Evolutionary conservation across 2,113 vertebrate genomes (phyloP).

Genomic region (Microtus montanus): DNA sequence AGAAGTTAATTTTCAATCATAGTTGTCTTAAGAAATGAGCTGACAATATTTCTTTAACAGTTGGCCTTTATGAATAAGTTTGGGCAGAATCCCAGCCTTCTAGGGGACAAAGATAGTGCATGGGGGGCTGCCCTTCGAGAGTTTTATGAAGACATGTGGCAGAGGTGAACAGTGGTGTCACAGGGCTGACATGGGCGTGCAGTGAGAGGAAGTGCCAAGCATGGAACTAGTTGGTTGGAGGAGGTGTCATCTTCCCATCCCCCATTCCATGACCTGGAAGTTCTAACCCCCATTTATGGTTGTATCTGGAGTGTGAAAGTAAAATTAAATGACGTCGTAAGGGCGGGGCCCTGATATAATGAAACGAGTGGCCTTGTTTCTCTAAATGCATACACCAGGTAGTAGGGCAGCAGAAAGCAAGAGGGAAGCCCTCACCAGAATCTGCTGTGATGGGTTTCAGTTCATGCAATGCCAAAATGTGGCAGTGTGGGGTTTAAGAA

Average conservation of each 20-base stretch:
- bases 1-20: background rate
- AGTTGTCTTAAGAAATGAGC: background rate
- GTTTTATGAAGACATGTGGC: background rate
- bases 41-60: slow-evolving; percentile 11
- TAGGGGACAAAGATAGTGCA: background rate
- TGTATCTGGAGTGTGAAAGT: background rate
- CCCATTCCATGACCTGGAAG: background rate
- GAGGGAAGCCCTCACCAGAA: background rate
- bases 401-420: background rate
- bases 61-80: background rate
- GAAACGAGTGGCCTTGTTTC: background rate
- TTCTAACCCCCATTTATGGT: background rate
- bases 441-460: background rate
- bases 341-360: background rate
- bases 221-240: background rate
- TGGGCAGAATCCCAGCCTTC: background rate
- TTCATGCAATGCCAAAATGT: background rate
- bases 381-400: background rate
- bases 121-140: background rate
- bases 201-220: background rate
- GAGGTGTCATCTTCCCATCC: background rate
- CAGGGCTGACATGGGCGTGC: background rate
- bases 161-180: background rate
- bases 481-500: background rate
- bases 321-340: background rate